Evolutionary conservation across 2,797 vertebrate species (phyloP), one percentile per base, ranked within the genome.

Genomic region (Acrossocheilus fasciatus): DNA sequence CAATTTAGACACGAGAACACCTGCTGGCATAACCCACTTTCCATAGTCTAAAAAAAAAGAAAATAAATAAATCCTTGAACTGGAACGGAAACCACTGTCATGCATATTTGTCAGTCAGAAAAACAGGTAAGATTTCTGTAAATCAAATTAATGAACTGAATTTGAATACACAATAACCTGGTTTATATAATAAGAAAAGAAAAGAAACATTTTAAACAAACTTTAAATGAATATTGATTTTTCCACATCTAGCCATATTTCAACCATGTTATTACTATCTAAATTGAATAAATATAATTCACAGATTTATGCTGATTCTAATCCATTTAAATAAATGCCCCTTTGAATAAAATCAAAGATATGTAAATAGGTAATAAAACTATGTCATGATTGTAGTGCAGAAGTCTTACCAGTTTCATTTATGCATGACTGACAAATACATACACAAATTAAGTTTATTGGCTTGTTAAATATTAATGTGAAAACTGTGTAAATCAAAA

Each of bases 1-100:
- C 64, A 62, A 72, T 72, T 85, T 80, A 85, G 76, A 85, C 9
- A 39, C 14, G 66, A 85, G 26, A 47, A 73, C 66, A 36, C 26
- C n/a, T 36, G n/a, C 52, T 7, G 18, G 47, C 39, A 79, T 45
- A 73, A 62, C 4, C 34, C 15, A 72, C n/a, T 75, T 83, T 64
- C 43, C 15, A 59, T 36, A 0, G 4, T 45, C 36, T 66, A 52
- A 14, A 23, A 4, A 36, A 41, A 10, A 0, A 30, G 2, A 26
- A 4, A 20, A 47, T 12, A 50, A 18, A 54, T 1, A 0, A 23
- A 1, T 1, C 39, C 5, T 39, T 6, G 26, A 76, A 52, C 57
- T 10, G 11, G 14, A 20, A 20, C 1, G 2, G 2, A 39, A 83
- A 18, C 1, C 70, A 26, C 23, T 12, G 2, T 43, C 1, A 26